Base-by-base conservation (phyloP, 2,113 vertebrate genomes). In the Pavo muticus region DNA sequence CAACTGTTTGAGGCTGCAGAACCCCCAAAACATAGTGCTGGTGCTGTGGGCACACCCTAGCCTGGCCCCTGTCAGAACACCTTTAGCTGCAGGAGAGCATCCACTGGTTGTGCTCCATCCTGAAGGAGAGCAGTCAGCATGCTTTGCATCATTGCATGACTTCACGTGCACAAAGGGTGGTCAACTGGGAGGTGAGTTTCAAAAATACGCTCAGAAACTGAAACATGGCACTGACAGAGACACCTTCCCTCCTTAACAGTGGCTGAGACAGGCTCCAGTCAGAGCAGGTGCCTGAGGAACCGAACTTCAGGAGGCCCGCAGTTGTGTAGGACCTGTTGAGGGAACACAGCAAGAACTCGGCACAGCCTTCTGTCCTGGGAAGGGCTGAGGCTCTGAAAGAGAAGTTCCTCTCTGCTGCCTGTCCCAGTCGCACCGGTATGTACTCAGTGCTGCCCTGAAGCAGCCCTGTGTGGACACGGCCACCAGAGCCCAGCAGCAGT, bases 341-440 rank as follows among this genome's bases (percentile, higher is more conserved):
- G 61, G 47, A 78, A 78, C 52, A 42, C 20, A 70, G 52, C 52
- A 77, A 52, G 29, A 77, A 39, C 59, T 69, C 57, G 24, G 57
- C 27, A 29, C 0, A 0, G 6, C 48, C 42, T 54, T 60, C 23
- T 16, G 42, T 5, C 40, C 20, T 23, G 45, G 29, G 50, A 74
- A 72, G 21, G 15, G 35, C 32, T 71, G 40, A 20, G 44, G 69
- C 19, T 76, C 63, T 45, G 60, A 44, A 59, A 57, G 37, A 77
- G 83, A 57, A 44, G 44, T 14, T 61, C 48, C 37, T 73, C 71
- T 18, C 44, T 17, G 12, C 14, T 11, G 45, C 24, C 63, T 52
- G 75, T 9, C 32, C 78, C 59, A 11, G 50, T 24, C 30, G 40
- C 42, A 32, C 6, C 20, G 16, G 56, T 50, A 73, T 18, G 75